Base-by-base conservation (phyloP, 2,888 invertebrate genomes). In the Eugnorisma glareosa region DNA sequence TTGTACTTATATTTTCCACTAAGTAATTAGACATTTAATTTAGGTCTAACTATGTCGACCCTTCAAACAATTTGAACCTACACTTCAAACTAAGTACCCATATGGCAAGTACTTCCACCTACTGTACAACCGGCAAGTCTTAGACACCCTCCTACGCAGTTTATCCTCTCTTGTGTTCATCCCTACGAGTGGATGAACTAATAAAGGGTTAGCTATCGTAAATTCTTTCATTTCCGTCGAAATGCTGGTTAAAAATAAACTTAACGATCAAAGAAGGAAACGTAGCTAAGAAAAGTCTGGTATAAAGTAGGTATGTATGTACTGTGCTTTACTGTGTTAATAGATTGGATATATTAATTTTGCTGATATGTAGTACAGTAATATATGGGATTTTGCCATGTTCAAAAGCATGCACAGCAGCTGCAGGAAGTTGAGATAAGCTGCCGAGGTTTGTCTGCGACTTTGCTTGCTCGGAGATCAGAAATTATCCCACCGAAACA, bases 161-260 rank as follows among this genome's bases (percentile, higher is more conserved):
- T 13, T 48, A 64, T 64, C 48, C 63, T n/a, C 45, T 61, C 24
- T 61, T 45, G 59, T 59, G 67, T 59, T 54, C 37, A 59, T 43
- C 67, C 66, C 43, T 40, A 43, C 54, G 67, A 59, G 80, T 79
- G 73, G 64, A 31, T 28, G 35, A 64, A 67, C 40, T 67, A 80
- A 73, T 73, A 66, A 66, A 84, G 61, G 75, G 48, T 67, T 70
- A 31, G 10, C 24, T 45, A 48, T 70, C 54, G 67, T 79, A 84
- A 73, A 70, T 81, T 70, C 67, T 70, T 67, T 69, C 31, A 70
- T 66, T 81, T 75, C 48, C 81, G 37, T 54, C 51, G 35, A 45
- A n/a, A 40, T 43, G 15, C n/a, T 31, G 68, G 67, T 24, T 73
- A 68, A 73, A 69, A 69, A 79, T 69, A 68, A 79, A 61, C 48